These are phyloP conservation scores for Triplophysa rosa DNA, from an alignment of 2,113 vertebrate genomes.

Conservation along the genomic window DNA sequence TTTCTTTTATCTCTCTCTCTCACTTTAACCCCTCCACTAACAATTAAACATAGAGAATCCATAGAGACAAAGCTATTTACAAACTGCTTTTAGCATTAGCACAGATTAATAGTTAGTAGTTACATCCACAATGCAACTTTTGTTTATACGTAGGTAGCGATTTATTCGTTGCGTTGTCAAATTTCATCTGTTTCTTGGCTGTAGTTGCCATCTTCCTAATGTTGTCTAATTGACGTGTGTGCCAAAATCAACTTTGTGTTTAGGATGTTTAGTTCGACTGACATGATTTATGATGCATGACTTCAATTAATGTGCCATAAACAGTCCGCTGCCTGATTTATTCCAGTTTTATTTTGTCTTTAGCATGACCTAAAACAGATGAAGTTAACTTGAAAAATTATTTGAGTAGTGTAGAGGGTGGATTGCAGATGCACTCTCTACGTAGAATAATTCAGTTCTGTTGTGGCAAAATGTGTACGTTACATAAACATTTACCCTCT, in stretches of 20 bases:
- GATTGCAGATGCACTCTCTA: background rate
- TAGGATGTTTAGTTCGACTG: constrained; percentile 7
- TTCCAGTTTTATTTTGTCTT: background rate
- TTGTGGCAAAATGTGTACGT: constrained; percentile 18
- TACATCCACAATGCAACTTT: constrained; percentile 2
- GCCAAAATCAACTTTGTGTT: background rate
- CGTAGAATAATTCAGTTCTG: background rate
- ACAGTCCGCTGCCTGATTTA: constrained; percentile 5
- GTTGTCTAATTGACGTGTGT: constrained; percentile 1
- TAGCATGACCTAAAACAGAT: constrained; percentile 18
- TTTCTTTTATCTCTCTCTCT: constrained; percentile 40
- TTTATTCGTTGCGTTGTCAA: background rate
- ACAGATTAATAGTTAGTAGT: background rate
- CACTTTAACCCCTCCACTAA: constrained; percentile 42
- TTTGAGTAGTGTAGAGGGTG: constrained; percentile 1
- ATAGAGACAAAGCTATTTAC: constrained; percentile 38
- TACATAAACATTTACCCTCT: constrained; percentile 32
- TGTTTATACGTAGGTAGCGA: background rate
- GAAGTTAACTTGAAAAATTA: constrained; percentile 1
- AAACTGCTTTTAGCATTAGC: constrained; percentile 12
- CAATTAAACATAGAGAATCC: constrained; percentile 30
- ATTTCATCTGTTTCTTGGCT: constrained; percentile 21
- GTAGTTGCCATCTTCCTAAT: constrained; percentile 2
- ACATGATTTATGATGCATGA: constrained; percentile 7
- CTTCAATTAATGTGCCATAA: background rate